Evolutionary conservation across 2,113 vertebrate genomes (phyloP).

Genomic region (Archocentrus centrarchus): DNA sequence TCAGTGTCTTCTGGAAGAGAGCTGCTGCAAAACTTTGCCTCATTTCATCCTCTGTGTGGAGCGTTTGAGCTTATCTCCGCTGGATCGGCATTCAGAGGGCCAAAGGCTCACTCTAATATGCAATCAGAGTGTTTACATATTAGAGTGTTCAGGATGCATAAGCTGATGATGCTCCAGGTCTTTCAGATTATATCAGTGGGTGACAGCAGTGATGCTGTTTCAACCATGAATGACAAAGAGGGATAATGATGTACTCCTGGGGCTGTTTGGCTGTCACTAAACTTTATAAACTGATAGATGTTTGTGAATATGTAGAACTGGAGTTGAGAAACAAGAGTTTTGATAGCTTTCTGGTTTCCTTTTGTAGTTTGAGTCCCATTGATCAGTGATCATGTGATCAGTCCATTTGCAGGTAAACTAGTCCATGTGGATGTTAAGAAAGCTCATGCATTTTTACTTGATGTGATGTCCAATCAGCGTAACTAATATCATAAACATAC

Average conservation of each 20-base stretch:
- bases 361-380: not conserved
- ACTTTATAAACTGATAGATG: not conserved
- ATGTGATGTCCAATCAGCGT: not conserved
- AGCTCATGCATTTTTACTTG: not conserved
- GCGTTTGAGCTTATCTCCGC: not conserved
- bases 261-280: not conserved
- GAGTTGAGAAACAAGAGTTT: not conserved
- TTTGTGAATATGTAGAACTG: too few relatives aligned
- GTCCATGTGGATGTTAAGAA: not conserved
- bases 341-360: not conserved
- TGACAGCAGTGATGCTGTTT: not conserved
- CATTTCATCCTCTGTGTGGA: not conserved
- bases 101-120: not conserved
- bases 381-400: not conserved
- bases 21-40: not conserved
- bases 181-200: not conserved
- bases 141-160: not conserved
- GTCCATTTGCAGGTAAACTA: not conserved
- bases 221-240: slow-evolving; percentile 2
- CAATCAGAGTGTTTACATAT: not conserved
- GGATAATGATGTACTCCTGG: not conserved
- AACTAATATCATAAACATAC: not conserved
- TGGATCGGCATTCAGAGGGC: not conserved
- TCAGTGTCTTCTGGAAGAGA: not conserved
- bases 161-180: not conserved